Evolutionary conservation across 1,140 invertebrate species (phyloP).

Genomic region (Diorhabda carinulata): DNA sequence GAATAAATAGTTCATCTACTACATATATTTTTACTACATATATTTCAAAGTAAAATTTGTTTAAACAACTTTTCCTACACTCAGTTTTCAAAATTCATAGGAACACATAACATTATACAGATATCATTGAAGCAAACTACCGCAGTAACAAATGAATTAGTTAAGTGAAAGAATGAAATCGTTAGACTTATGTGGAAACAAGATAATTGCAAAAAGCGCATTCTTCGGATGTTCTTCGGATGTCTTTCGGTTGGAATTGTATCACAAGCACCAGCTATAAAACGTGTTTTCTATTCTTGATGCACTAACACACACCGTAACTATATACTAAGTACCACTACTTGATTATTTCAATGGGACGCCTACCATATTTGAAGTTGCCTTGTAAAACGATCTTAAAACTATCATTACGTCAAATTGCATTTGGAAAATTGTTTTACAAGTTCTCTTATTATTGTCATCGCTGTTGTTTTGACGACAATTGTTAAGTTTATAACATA

Average conservation of each 20-base stretch:
- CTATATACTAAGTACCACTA: constrained; percentile 11
- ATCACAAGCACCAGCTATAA: constrained; percentile 20
- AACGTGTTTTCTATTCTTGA: constrained; percentile 21
- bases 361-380: constrained; percentile 16
- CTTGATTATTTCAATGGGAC: constrained; percentile 21
- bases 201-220: constrained; percentile 13
- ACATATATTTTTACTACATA: no score
- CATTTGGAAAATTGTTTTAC: background rate
- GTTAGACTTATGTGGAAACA: constrained; percentile 16
- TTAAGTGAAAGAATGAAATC: constrained; percentile 9
- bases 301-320: constrained; percentile 16
- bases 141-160: constrained; percentile 9
- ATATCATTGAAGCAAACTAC: background rate
- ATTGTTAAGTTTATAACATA: no score
- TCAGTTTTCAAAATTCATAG: background rate
- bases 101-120: background rate
- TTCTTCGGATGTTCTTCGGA: constrained; percentile 12
- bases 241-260: constrained; percentile 14
- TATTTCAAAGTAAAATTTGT: no score
- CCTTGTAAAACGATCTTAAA: background rate
- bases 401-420: constrained; percentile 1
- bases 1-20: no score
- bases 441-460: no score
- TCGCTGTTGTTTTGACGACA: no score
- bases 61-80: no score